These are phyloP conservation scores for Colinus virginianus DNA, from an alignment of 2,113 vertebrate species.

Conservation along the genomic window DNA sequence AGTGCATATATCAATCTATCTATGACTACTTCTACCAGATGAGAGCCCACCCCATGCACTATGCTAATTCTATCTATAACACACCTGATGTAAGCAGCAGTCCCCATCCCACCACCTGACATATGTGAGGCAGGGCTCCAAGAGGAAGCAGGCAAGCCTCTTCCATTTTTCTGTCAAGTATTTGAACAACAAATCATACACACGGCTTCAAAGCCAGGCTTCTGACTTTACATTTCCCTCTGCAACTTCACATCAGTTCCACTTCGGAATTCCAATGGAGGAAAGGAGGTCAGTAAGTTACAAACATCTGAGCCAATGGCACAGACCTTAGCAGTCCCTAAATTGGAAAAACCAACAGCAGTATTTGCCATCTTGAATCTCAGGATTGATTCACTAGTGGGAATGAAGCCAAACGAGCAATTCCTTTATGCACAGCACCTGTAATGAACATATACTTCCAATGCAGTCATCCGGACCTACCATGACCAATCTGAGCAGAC, in stretches of 20 bases:
- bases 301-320: not conserved
- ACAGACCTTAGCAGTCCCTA: not conserved
- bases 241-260: not conserved
- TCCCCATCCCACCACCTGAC: not conserved
- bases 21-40: not conserved
- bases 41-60: not conserved
- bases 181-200: not conserved
- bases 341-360: conserved; percentile 7
- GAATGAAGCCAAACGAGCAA: conserved; percentile 29
- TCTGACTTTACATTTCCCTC: not conserved
- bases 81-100: not conserved
- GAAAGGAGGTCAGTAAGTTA: not conserved
- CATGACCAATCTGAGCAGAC: not conserved
- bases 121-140: not conserved
- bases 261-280: not conserved
- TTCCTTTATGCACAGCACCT: conserved; percentile 20
- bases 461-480: conserved; percentile 23
- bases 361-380: not conserved
- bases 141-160: not conserved
- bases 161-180: not conserved
- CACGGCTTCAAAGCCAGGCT: not conserved
- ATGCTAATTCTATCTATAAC: not conserved
- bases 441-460: conserved; percentile 22
- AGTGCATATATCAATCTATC: not conserved
- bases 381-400: not conserved